phyloP scores from a whole-genome alignment of 1,140 invertebrate species.

The Papilio glaucus region DNA sequence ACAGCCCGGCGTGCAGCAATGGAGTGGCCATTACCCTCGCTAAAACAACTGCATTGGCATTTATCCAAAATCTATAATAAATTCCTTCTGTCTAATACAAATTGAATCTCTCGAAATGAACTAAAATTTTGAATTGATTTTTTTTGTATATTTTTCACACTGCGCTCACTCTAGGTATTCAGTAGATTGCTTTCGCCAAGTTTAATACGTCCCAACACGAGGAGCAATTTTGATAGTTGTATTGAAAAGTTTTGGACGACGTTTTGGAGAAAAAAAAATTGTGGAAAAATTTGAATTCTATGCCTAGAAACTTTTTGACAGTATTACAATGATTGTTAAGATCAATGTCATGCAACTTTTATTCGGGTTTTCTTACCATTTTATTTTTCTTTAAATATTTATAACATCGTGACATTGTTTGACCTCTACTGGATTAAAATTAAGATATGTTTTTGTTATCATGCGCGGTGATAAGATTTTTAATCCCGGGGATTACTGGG shows the following conservation, averaged over 20 bases:
- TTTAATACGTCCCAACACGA: neutral
- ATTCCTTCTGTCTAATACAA: neutral
- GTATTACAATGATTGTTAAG: neutral
- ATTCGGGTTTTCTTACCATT: neutral
- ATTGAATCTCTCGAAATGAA: constrained; percentile 4
- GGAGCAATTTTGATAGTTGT: too few species aligned
- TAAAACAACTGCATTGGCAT: constrained; percentile 11
- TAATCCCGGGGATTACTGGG: neutral
- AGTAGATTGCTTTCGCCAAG: neutral
- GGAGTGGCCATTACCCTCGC: constrained; percentile 2
- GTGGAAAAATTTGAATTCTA: too few species aligned
- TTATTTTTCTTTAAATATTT: neutral
- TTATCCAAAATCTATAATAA: neutral
- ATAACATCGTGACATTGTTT: constrained; percentile 8
- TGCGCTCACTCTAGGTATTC: too few species aligned
- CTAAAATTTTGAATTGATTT: too few species aligned
- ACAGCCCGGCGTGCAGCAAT: neutral
- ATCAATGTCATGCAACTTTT: neutral
- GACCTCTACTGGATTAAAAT: neutral
- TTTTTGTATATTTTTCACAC: too few species aligned
- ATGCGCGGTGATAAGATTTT: neutral
- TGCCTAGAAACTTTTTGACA: too few species aligned
- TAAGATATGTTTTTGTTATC: neutral
- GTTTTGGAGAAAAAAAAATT: too few species aligned
- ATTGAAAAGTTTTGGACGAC: too few species aligned